Percentiles rank a stretch among this genome's conserved stretches.
Evolutionary conservation across 2,113 vertebrate species (phyloP).

Genomic region (Tretioscincus oriximinensis): DNA sequence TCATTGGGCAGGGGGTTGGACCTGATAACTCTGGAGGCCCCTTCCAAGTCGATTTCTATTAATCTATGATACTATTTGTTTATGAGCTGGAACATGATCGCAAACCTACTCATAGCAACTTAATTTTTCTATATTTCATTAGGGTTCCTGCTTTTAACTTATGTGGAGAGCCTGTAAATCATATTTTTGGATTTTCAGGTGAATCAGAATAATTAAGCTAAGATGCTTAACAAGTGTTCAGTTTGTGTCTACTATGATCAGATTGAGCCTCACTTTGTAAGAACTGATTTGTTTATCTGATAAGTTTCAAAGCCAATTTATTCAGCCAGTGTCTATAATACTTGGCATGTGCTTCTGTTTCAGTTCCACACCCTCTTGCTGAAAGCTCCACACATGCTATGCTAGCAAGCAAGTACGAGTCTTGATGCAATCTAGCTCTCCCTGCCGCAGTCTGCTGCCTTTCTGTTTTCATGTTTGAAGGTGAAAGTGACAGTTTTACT

Average conservation of each 20-base stretch:
- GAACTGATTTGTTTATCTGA: neutral
- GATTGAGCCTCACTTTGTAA: neutral
- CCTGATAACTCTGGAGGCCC: too few species aligned
- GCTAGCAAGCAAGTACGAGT: too few species aligned
- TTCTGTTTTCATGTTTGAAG: neutral
- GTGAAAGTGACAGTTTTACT: neutral
- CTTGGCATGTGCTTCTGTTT: neutral
- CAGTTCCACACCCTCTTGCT: too few species aligned
- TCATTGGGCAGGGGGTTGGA: too few species aligned
- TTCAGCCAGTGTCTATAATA: too few species aligned
- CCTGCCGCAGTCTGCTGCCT: neutral
- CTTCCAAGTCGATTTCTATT: too few species aligned
- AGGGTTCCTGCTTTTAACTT: neutral
- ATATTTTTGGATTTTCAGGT: neutral
- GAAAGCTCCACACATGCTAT: neutral
- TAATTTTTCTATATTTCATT: neutral
- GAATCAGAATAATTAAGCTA: neutral
- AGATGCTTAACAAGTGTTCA: neutral
- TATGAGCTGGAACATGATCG: too few species aligned
- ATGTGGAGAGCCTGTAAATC: neutral
- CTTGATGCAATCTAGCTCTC: too few species aligned
- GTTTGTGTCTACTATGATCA: neutral
- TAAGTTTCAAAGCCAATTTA: neutral
- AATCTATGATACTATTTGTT: neutral
- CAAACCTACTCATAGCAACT: too few species aligned